Conservation (phyloP, 2,113 vertebrate species). For the Melozone crissalis region DNA sequence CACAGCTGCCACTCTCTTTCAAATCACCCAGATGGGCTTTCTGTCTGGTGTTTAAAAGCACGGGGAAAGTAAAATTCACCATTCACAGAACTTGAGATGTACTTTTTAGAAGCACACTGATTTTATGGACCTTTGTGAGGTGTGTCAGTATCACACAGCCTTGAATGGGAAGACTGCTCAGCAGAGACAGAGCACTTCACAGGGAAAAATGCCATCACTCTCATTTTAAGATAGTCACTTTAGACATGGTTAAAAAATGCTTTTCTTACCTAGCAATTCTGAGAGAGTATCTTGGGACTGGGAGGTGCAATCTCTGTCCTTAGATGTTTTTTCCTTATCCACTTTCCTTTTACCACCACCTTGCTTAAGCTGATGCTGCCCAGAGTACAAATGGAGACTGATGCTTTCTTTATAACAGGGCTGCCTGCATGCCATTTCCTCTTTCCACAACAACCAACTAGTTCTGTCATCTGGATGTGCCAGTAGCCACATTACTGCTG, state of each 20-base stretch:
- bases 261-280: background rate
- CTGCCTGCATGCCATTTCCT: background rate
- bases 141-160: background rate
- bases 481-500: background rate
- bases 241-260: background rate
- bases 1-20: background rate
- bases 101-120: background rate
- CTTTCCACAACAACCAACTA: background rate
- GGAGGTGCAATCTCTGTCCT: background rate
- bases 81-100: background rate
- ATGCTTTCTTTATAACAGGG: background rate
- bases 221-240: background rate
- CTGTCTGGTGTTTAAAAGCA: conserved; percentile 18
- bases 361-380: background rate
- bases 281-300: background rate
- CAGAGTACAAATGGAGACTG: background rate
- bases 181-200: background rate
- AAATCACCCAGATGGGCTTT: background rate
- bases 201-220: background rate
- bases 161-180: background rate
- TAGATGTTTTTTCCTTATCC: background rate
- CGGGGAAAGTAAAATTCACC: conserved; percentile 39
- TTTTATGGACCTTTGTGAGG: conserved; percentile 23
- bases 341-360: background rate
- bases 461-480: background rate